Evolutionary conservation across 2,888 invertebrate species (phyloP).

Genomic region (Scaeva pyrastri): DNA sequence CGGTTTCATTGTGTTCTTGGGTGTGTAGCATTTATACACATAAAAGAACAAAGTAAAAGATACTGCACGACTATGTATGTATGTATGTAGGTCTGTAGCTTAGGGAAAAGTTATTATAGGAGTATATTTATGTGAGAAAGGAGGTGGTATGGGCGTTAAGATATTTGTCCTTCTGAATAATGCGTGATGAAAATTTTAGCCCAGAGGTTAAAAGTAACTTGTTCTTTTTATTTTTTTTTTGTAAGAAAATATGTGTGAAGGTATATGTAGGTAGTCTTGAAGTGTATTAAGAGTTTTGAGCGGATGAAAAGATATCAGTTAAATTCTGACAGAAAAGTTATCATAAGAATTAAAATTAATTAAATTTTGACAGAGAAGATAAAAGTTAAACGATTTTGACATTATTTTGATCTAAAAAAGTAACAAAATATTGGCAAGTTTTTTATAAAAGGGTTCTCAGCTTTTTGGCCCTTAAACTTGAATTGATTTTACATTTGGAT

Average conservation of each 20-base stretch:
- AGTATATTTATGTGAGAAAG: too few relatives aligned
- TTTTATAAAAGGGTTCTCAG: too few relatives aligned
- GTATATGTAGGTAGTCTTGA: neutral
- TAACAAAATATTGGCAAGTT: too few relatives aligned
- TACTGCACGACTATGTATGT: too few relatives aligned
- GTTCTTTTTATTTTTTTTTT: neutral
- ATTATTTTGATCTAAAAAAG: neutral
- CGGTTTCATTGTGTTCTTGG: constrained; percentile 49
- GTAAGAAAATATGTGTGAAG: neutral
- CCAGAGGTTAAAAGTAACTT: constrained; percentile 38
- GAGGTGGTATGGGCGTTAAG: constrained; percentile 20
- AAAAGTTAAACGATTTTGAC: too few relatives aligned
- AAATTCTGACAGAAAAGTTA: too few relatives aligned
- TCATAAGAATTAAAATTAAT: too few relatives aligned
- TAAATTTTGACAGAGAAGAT: too few relatives aligned
- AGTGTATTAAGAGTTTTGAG: neutral
- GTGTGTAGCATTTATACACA: neutral
- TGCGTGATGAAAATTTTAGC: constrained; percentile 47
- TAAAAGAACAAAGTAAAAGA: neutral
- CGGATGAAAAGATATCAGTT: too few relatives aligned
- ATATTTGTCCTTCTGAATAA: constrained; percentile 41
- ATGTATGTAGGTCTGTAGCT: neutral
- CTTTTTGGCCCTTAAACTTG: too few relatives aligned
- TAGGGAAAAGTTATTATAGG: neutral
- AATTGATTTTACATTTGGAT: too few relatives aligned